Evolutionary conservation across 2,888 invertebrate species (phyloP), one percentile per base, ranked within the genome.

Genomic region (Amphimallon solstitiale): DNA sequence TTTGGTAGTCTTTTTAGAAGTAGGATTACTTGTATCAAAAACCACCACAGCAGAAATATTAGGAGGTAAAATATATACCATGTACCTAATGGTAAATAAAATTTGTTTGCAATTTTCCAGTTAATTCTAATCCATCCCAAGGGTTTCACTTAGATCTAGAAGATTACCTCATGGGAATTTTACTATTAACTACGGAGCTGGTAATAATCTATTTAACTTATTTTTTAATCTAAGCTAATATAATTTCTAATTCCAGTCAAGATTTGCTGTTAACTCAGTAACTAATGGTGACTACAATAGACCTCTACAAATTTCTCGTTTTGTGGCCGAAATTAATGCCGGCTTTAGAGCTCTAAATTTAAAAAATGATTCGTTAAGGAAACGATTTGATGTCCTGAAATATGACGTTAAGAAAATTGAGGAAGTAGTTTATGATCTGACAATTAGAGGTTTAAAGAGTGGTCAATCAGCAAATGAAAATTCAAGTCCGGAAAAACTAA

Each of bases 401-500:
- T 97, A 97, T 77, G 95, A 96, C 77, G 91, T 96, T 17, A 96
- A 96, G 82, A 97, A 96, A 81, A 93, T 96, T 12, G 97, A 97
- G 78, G 94, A 95, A 80, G 92, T 95, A 0, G 94, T 93, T 0
- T 95, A 95, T 75, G 95, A 95, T 77, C 86, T 95, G 40, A 92
- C 92, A 69, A 92, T 95, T 71, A 84, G 95, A 19, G 94, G 94
- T 0, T 83, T 94, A 5, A 85, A 67, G 61, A 51, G 23, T 19
- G 63, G 48, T 15, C 46, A 46, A 38, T 5, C 23, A 4, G 45
- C 12, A 12, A 40, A 21, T 46, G 46, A 40, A 14, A 61, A 35
- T 21, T 19, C 17, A 7, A 61, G 19, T 21, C 14, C 17, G 15
- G 40, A 60, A 34, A 52, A 48, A 62, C 17, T 38, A 43, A n/a